phyloP scores from a whole-genome alignment of 1,140 invertebrate species.

The Bradysia coprophila region DNA sequence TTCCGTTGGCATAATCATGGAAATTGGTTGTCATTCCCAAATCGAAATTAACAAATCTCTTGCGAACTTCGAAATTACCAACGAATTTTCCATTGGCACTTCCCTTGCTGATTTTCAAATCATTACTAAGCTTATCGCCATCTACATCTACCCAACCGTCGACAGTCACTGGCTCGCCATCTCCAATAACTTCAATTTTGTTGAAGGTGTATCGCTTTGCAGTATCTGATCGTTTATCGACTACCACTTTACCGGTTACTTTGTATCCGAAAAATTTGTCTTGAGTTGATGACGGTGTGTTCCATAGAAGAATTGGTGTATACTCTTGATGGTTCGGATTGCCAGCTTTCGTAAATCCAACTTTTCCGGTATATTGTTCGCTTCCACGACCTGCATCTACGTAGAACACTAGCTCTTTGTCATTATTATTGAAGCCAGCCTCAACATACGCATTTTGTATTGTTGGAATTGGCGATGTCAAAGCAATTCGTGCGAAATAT shows the following conservation, averaged over 20 bases:
- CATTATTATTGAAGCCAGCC: constrained; percentile 13
- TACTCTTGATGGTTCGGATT: constrained; percentile 28
- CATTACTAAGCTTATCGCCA: not conserved
- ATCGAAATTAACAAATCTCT: not conserved
- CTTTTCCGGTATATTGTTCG: constrained; percentile 35
- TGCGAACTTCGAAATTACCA: not conserved
- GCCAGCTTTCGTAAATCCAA: constrained; percentile 38
- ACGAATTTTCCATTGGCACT: not conserved
- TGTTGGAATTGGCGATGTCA: too few relatives aligned
- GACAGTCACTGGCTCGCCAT: not conserved
- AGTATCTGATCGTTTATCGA: not conserved
- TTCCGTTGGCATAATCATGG: constrained; percentile 1
- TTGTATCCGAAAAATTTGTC: not conserved
- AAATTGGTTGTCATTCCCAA: not conserved
- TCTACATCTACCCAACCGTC: not conserved
- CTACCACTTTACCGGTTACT: not conserved
- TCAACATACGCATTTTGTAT: constrained; percentile 11
- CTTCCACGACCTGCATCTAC: constrained; percentile 34
- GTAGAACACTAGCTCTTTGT: constrained; percentile 16
- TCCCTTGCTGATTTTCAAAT: not conserved
- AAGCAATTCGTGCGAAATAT: constrained; percentile 10
- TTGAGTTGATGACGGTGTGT: constrained; percentile 5
- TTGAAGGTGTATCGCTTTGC: not conserved
- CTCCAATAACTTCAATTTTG: not conserved
- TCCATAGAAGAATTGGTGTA: constrained; percentile 44